Evolutionary conservation across 2,113 vertebrate species (phyloP).

Genomic region (Scophthalmus maximus): DNA sequence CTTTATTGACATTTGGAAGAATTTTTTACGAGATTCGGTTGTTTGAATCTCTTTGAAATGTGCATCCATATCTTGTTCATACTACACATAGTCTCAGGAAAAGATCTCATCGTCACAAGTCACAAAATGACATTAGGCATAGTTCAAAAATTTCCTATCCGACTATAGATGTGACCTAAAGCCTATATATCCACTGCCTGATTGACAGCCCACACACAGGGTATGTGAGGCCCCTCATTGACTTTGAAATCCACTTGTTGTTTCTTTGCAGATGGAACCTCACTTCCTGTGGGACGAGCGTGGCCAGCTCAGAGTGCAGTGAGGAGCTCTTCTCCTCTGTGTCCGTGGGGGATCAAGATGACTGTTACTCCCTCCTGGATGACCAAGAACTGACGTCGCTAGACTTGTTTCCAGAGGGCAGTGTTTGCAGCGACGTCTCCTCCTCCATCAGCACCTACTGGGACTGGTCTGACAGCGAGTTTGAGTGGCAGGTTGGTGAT

Average conservation of each 20-base stretch:
- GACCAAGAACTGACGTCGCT: slow-evolving; percentile 97
- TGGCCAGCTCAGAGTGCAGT: slow-evolving; percentile 98
- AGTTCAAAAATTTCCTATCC: too few relatives aligned
- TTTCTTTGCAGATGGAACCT: slow-evolving; percentile 91
- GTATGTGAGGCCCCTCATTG: not conserved
- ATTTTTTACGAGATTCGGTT: not conserved
- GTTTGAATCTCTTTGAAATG: not conserved
- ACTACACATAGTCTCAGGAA: too few relatives aligned
- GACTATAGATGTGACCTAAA: too few relatives aligned
- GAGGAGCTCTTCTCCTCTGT: slow-evolving; percentile 98
- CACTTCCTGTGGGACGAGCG: slow-evolving; percentile 96
- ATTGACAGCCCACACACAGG: too few relatives aligned
- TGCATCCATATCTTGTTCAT: not conserved
- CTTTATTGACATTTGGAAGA: not conserved
- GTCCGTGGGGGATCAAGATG: slow-evolving; percentile 96
- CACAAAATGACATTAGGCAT: too few relatives aligned
- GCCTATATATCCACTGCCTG: too few relatives aligned
- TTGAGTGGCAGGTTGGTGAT: slow-evolving; percentile 96
- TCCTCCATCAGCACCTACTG: slow-evolving; percentile 99
- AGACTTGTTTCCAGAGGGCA: slow-evolving; percentile 96
- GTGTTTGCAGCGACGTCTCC: slow-evolving; percentile 98
- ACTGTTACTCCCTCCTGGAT: slow-evolving; percentile 95
- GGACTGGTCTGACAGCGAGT: slow-evolving; percentile 99
- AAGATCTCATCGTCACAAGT: too few relatives aligned
- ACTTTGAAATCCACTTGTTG: not conserved